Evolutionary conservation across 2,797 vertebrate genomes (phyloP).

Genomic region (Arctocebus calabarensis): DNA sequence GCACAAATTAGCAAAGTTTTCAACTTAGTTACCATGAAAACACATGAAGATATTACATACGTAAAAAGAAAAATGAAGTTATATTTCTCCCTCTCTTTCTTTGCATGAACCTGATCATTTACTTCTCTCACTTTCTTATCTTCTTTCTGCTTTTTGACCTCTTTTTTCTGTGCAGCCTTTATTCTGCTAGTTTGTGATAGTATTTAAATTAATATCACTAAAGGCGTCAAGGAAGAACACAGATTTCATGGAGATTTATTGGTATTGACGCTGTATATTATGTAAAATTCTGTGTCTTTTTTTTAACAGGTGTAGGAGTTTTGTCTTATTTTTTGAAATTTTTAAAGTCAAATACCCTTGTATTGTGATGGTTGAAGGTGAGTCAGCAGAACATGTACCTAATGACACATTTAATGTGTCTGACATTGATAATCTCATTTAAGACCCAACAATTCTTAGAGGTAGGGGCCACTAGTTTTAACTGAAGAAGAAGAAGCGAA

Average conservation of each 20-base stretch:
- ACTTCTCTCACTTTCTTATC: background rate
- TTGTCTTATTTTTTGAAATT: background rate
- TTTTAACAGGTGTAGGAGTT: background rate
- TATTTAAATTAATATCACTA: background rate
- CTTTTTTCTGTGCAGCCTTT: background rate
- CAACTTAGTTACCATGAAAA: background rate
- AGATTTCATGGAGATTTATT: background rate
- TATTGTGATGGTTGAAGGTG: background rate
- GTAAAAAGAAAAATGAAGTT: background rate
- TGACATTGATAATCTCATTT: background rate
- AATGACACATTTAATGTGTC: background rate
- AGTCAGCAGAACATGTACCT: background rate
- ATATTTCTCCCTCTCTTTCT: background rate
- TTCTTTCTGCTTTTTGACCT: background rate
- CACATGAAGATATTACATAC: background rate
- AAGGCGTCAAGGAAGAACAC: background rate
- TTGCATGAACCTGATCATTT: background rate
- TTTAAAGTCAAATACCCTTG: background rate
- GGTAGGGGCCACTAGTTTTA: background rate
- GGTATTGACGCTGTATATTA: background rate
- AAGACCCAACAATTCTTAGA: background rate
- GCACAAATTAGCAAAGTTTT: conserved; percentile 16
- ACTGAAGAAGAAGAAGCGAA: conserved; percentile 3
- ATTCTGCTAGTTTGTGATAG: background rate
- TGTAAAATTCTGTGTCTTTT: background rate